These are phyloP conservation scores for Drosophila differens DNA, from an alignment of 2,888 invertebrate species.

Conservation along the genomic window DNA sequence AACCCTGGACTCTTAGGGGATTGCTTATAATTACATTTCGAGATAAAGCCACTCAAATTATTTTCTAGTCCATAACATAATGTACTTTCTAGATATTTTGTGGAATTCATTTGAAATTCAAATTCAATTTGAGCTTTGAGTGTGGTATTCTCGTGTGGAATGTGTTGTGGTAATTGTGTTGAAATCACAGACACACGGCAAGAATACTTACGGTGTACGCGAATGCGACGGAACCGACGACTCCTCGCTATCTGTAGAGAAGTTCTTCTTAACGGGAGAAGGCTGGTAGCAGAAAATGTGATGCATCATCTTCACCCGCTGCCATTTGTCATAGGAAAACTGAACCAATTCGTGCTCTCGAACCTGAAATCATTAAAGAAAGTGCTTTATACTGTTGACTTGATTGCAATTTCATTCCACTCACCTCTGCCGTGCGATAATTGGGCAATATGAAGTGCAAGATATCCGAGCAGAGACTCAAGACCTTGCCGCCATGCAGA, in stretches of 20 bases:
- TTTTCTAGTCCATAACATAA: not conserved
- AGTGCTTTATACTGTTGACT: not conserved
- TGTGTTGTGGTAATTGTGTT: not conserved
- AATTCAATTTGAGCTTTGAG: not conserved
- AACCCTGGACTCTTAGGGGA: not conserved
- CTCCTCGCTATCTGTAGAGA: constrained; percentile 91
- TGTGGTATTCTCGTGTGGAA: constrained; percentile 14
- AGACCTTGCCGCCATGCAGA: constrained; percentile 90
- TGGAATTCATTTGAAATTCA: not conserved
- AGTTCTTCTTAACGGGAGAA: constrained; percentile 92
- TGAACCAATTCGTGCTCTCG: constrained; percentile 93
- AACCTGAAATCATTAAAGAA: constrained; percentile 85
- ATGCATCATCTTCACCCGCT: constrained; percentile 93
- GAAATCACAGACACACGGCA: constrained; percentile 1
- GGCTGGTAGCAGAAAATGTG: constrained; percentile 95
- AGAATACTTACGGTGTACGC: constrained; percentile 84
- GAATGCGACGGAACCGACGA: constrained; percentile 83
- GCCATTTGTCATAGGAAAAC: constrained; percentile 94
- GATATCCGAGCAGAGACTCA: constrained; percentile 93
- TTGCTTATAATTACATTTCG: constrained; percentile 1
- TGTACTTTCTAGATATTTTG: not conserved
- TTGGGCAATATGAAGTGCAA: constrained; percentile 91
- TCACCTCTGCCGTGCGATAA: constrained; percentile 93
- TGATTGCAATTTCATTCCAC: constrained; percentile 2
- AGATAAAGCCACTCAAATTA: not conserved